phyloP scores from a whole-genome alignment of 1,140 invertebrate genomes.

The Melanaphis sacchari region DNA sequence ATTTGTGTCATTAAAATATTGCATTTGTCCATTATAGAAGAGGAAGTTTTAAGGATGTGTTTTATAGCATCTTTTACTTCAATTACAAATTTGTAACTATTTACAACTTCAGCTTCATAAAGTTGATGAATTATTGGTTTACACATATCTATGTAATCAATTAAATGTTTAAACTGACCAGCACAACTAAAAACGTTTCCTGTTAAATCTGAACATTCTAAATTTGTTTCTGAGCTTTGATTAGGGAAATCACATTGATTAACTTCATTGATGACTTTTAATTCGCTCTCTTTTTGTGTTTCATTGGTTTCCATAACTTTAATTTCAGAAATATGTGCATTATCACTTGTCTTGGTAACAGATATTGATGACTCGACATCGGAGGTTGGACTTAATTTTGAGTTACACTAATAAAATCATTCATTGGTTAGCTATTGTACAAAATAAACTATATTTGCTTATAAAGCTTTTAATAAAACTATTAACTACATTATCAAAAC shows the following conservation, averaged over 20 bases:
- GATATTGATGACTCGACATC: not conserved
- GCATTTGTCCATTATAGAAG: conserved; percentile 26
- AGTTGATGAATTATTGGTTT: conserved; percentile 18
- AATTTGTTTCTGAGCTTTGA: conserved; percentile 28
- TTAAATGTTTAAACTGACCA: not conserved
- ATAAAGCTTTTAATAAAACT: not conserved
- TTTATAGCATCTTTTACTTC: not conserved
- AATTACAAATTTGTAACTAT: not conserved
- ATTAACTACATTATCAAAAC: not conserved
- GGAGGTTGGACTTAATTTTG: conserved; percentile 10
- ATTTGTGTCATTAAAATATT: conserved; percentile 12
- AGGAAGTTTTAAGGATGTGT: conserved; percentile 12
- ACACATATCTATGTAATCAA: conserved; percentile 18
- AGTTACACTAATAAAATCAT: not conserved
- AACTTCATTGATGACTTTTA: conserved; percentile 10
- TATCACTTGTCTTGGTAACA: not conserved
- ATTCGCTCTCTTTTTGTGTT: conserved; percentile 15
- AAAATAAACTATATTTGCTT: not conserved
- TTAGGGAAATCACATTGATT: not conserved
- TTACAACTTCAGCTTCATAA: not conserved
- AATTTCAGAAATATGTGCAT: not conserved
- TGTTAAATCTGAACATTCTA: conserved; percentile 34
- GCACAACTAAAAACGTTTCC: conserved; percentile 18
- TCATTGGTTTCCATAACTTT: not conserved
- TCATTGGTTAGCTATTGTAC: not conserved